Base-by-base conservation (phyloP, 2,888 invertebrate genomes). In the Mongoloraphidia duomilia region DNA sequence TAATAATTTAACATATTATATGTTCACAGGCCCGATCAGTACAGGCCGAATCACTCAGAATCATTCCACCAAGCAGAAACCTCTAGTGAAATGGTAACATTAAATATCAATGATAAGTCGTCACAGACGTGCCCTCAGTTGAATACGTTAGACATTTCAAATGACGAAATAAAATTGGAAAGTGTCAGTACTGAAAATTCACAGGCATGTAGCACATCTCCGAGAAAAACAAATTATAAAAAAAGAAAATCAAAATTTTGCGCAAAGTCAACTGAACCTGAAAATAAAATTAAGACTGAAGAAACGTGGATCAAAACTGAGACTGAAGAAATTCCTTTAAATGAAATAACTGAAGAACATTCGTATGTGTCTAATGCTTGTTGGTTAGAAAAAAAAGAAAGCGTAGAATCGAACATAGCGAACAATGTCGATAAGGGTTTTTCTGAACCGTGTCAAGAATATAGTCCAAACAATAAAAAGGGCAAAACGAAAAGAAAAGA, bases 11-110 rank as follows among this genome's bases (percentile, higher is more conserved):
- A 26, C 26, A 26, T 26, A 26, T 26, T 55, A 57, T 58, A 53
- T 60, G 54, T 58, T 60, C 52, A 56, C 57, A 59, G 58, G 57
- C 52, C 49, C 50, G 48, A 51, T 52, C 57, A 54, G 53, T 52
- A 54, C 48, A 52, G 56, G 52, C 53, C 54, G 50, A 57, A 57
- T 57, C 58, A 59, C 60, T 59, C 61, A 58, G 57, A 51, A 58
- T 60, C 58, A 59, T 60, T 61, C 57, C 58, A 60, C 55, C 60
- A 59, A 55, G 50, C 50, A 35, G 38, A 41, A 13, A 38, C 43
- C 26, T 26, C 26, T 26, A 26, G 26, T 26, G 26, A 26, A 26
- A 26, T 6, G 26, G 26, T 26, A 26, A 26, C 26, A 26, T 26
- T 26, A 26, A 26, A 6, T 26, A 26, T 26, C 26, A 26, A 26